Percentiles rank a stretch among this genome's conserved stretches.
These are phyloP conservation scores for Ptychadena robeensis DNA, from an alignment of 2,797 vertebrate species.

Conservation along the genomic window DNA sequence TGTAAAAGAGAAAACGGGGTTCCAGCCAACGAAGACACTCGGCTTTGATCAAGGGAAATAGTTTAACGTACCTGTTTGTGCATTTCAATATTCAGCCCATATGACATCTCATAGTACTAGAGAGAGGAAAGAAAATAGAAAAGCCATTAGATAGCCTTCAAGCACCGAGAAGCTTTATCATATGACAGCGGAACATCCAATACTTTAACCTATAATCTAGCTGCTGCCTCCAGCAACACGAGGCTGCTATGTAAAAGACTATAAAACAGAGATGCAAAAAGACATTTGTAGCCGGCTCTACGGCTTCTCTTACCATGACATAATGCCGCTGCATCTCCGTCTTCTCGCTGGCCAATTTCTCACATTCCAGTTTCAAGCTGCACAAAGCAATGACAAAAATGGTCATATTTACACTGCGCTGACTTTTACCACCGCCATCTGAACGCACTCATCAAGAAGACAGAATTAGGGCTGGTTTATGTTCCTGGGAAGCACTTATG, in stretches of 20 bases:
- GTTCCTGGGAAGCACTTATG: slow-evolving; percentile 21
- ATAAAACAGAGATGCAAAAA: slow-evolving; percentile 13
- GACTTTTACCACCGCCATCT: slow-evolving; percentile 53
- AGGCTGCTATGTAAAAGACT: slow-evolving; percentile 58
- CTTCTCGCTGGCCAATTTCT: slow-evolving; percentile 95
- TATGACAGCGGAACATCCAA: slow-evolving; percentile 62
- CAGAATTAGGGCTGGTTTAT: slow-evolving; percentile 34
- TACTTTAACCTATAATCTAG: slow-evolving; percentile 54
- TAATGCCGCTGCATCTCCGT: slow-evolving; percentile 98
- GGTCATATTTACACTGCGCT: slow-evolving; percentile 52
- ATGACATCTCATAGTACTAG: slow-evolving; percentile 97
- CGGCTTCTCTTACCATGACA: slow-evolving; percentile 89
- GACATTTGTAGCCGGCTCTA: slow-evolving; percentile 67
- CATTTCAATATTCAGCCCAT: slow-evolving; percentile 97
- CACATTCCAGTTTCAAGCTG: slow-evolving; percentile 95
- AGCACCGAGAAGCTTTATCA: slow-evolving; percentile 52
- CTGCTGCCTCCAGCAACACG: slow-evolving; percentile 63
- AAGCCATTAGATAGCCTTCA: slow-evolving; percentile 24
- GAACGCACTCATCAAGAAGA: slow-evolving; percentile 16
- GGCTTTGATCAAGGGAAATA: slow-evolving; percentile 33
- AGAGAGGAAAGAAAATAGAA: slow-evolving; percentile 66
- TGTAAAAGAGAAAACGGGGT: too few relatives aligned
- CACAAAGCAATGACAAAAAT: slow-evolving; percentile 60
- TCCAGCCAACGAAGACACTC: not conserved
- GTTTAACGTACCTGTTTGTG: slow-evolving; percentile 90